phyloP scores from a whole-genome alignment of 1,140 invertebrate species.

The Zaprionus vittiger region DNA sequence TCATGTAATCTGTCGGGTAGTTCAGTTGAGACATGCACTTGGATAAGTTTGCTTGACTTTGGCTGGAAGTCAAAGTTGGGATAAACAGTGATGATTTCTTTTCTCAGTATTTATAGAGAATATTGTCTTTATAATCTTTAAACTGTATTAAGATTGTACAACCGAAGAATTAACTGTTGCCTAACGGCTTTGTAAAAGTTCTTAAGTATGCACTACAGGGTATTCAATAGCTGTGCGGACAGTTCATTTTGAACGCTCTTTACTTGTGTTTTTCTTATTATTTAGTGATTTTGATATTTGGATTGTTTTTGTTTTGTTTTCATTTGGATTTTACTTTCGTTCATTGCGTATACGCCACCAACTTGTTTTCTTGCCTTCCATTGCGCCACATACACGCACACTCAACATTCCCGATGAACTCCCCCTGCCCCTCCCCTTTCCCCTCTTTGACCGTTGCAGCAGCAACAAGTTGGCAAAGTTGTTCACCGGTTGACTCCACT shows the following conservation, averaged over 20 bases:
- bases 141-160: too few relatives aligned
- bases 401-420: slow-evolving; percentile 24
- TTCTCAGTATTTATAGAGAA: too few relatives aligned
- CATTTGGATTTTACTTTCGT: slow-evolving; percentile 67
- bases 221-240: background rate
- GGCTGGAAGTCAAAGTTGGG: too few relatives aligned
- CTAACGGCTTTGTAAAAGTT: too few relatives aligned
- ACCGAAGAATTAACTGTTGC: too few relatives aligned
- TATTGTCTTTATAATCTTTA: too few relatives aligned
- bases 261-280: slow-evolving; percentile 21
- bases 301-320: slow-evolving; percentile 63
- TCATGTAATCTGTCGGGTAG: background rate
- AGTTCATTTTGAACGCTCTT: background rate
- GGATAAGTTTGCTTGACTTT: background rate
- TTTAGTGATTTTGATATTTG: slow-evolving; percentile 53
- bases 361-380: slow-evolving; percentile 54
- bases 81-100: too few relatives aligned
- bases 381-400: slow-evolving; percentile 55
- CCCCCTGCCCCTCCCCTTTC: slow-evolving; percentile 22
- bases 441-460: slow-evolving; percentile 13
- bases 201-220: background rate
- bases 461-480: slow-evolving; percentile 46
- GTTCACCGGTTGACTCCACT: slow-evolving; percentile 76
- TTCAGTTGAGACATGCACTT: background rate
- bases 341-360: slow-evolving; percentile 58